Evolutionary conservation across 2,888 invertebrate genomes (phyloP).

Genomic region (Lagria hirta): DNA sequence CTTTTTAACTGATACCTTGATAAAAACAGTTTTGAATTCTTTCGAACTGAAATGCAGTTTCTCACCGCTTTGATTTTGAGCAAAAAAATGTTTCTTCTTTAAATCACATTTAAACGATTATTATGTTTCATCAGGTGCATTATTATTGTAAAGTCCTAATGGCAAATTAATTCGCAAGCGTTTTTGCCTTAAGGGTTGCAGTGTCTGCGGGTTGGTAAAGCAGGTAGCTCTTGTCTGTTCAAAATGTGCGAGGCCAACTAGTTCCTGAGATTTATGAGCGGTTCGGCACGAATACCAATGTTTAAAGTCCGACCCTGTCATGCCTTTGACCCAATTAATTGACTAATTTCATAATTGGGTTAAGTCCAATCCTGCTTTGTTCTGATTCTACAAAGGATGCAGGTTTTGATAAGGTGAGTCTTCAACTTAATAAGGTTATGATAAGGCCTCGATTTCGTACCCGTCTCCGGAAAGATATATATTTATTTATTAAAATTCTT

Average conservation of each 20-base stretch:
- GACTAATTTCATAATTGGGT: slow-evolving; percentile 35
- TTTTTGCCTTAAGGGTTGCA: slow-evolving; percentile 31
- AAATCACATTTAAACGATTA: too few species aligned
- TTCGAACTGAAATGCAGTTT: too few species aligned
- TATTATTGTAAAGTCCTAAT: slow-evolving; percentile 32
- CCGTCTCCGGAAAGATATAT: too few species aligned
- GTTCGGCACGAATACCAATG: slow-evolving; percentile 37
- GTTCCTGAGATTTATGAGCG: slow-evolving; percentile 42
- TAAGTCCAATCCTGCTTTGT: slow-evolving; percentile 22
- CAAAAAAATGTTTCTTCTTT: too few species aligned
- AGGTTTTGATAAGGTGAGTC: too few species aligned
- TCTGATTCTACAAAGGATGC: slow-evolving; percentile 16
- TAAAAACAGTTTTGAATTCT: too few species aligned
- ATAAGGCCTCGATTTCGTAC: slow-evolving; percentile 20
- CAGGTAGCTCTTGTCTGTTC: slow-evolving; percentile 28
- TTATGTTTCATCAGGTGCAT: slow-evolving; percentile 26
- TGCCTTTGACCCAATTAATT: slow-evolving; percentile 37
- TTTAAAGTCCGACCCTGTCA: slow-evolving; percentile 21
- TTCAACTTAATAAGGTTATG: slow-evolving; percentile 23
- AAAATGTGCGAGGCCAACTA: slow-evolving; percentile 37
- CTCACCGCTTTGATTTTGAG: too few species aligned
- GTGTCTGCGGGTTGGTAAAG: slow-evolving; percentile 25
- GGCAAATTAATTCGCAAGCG: slow-evolving; percentile 32
- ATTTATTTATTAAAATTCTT: too few species aligned
- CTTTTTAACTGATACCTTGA: too few species aligned